Base-by-base conservation (phyloP, 2,888 invertebrate species). In the Muschampia plurimacula region DNA sequence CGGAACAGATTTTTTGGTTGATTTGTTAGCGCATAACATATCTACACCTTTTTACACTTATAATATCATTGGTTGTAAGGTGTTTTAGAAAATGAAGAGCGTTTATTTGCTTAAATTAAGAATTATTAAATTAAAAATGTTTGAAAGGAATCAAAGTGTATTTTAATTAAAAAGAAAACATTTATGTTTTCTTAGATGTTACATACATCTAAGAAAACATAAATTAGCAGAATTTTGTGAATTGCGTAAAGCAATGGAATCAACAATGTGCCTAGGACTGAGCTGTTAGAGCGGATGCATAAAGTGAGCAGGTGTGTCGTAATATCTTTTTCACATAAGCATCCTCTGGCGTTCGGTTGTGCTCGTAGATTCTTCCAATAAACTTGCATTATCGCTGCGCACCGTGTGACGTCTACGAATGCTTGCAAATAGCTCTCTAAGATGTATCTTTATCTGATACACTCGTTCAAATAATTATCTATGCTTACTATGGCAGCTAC, bases 221-320 rank as follows among this genome's bases (percentile, higher is more conserved):
- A 5, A 49, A n/a, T 57, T 3, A 32, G 32, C 32, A 32, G 3
- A 3, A 32, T 32, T 67, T 36, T 52, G 55, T 5, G 1, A 5
- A 41, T 13, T 41, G 55, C n/a, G 1, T 55, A 15, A 15, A n/a
- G 2, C 36, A 12, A 28, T 41, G 10, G n/a, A 9, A 7, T 49
- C 15, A 28, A 62, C 62, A 67, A 41, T 72, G 62, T 67, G 67
- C 52, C 49, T 28, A 22, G 6, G 66, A 10, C 22, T 41, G 41
- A 41, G 52, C 39, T 15, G n/a, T 62, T n/a, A 67, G 32, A 49
- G 69, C 75, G 79, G 78, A 82, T 77, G 77, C 77, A 81, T 81
- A 80, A 80, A 80, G 59, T 76, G 74, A 75, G 76, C 79, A 80
- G 79, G 77, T 79, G 80, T 74, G 69, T 66, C 44, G 63, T 49